Base-by-base conservation (phyloP, 2,888 invertebrate genomes). In the Drosophila buzzatii region DNA sequence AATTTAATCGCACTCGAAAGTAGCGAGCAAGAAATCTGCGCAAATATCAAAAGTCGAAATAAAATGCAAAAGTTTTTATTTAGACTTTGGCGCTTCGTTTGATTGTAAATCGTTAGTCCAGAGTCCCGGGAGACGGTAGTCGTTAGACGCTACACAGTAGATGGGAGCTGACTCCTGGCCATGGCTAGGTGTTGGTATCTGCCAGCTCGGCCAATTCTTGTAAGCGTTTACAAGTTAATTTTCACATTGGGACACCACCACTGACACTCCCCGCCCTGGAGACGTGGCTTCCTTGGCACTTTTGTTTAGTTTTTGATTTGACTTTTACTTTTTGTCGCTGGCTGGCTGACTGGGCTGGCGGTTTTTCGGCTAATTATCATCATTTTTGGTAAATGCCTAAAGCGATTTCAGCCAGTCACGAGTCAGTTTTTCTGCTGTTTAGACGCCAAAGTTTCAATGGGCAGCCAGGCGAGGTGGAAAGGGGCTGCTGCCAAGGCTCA, bases 1-100 rank as follows among this genome's bases (percentile, higher is more conserved):
- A 92, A 92, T 92, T 92, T 92, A 92, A 92, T 92, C 91, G 90
- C 91, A 91, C 92, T 92, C 89, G 90, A 82, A 91, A 92, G 91
- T 74, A 59, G 80, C 76, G 72, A 55, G 47, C 69, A 78, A 76
- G 79, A 86, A 85, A 82, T 85, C 81, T 85, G 78, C 82, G 75
- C 77, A 62, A 84, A 85, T 76, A 87, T 83, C 83, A 76, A 81
- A 85, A 87, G 81, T 78, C 87, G 87, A 88, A 88, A 85, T 89
- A 80, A 89, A 87, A 89, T 81, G 83, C 81, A 79, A 88, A 87
- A 89, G 86, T 86, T 87, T 85, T 89, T 87, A 82, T 88, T 88
- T 82, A 78, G 76, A 81, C 81, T 71, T 70, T 72, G 79, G 86
- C 79, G 86, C 80, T 87, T 71, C 66, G 79, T 73, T 87, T 82